A percentile compares a stretch with the other conserved stretches of the same genome.
phyloP scores from a whole-genome alignment of 2,797 vertebrate species.

The Clarias pachynema region DNA sequence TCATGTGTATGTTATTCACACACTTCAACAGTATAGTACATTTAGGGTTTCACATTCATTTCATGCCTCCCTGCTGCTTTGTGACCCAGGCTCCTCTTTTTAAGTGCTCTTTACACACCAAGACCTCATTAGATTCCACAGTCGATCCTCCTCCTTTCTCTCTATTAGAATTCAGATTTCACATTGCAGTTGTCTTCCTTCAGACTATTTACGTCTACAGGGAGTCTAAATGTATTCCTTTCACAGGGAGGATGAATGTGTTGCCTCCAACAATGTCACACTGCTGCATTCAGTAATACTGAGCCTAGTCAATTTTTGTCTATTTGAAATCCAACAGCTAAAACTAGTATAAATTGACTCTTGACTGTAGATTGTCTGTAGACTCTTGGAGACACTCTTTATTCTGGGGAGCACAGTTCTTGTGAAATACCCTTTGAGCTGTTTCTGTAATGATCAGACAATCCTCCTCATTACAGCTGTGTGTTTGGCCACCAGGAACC shows the following conservation, averaged over 20 bases:
- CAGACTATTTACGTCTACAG: slow-evolving; percentile 39
- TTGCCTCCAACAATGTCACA: slow-evolving; percentile 3
- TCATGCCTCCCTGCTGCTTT: slow-evolving; percentile 3
- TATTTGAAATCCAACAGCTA: slow-evolving; percentile 23
- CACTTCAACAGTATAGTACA: slow-evolving; percentile 19
- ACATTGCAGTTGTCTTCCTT: slow-evolving; percentile 25
- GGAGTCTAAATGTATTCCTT: slow-evolving; percentile 34
- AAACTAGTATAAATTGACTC: neutral
- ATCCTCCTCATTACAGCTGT: slow-evolving; percentile 30
- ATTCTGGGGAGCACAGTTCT: neutral
- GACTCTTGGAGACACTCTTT: slow-evolving; percentile 14
- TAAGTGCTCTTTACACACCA: slow-evolving; percentile 44
- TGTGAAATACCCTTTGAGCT: slow-evolving; percentile 35
- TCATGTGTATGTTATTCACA: slow-evolving; percentile 11
- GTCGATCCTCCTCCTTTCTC: neutral
- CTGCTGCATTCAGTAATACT: slow-evolving; percentile 22
- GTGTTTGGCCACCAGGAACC: slow-evolving; percentile 30
- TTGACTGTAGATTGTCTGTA: neutral
- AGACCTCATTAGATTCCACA: slow-evolving; percentile 40
- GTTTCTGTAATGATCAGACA: slow-evolving; percentile 17
- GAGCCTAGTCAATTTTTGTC: slow-evolving; percentile 27
- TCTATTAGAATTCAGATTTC: slow-evolving; percentile 46
- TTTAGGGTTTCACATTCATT: slow-evolving; percentile 13
- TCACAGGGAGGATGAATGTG: slow-evolving; percentile 32
- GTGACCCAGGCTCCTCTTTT: slow-evolving; percentile 37